Evolutionary conservation across 2,888 invertebrate species (phyloP), one percentile per base, ranked within the genome.

Genomic region (Meandrusa payeni): DNA sequence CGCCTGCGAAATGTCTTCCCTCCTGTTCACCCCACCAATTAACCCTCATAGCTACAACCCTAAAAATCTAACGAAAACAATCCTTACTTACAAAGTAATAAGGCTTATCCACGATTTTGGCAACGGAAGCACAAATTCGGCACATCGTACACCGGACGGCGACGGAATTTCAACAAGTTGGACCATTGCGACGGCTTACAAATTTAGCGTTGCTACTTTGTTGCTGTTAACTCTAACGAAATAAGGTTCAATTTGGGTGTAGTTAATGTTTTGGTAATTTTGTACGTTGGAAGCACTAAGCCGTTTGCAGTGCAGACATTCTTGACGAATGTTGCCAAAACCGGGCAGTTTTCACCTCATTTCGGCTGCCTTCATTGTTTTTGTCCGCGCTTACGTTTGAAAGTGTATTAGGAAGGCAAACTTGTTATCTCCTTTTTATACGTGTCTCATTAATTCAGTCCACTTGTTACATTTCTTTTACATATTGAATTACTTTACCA

Each of bases 261-360:
- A 43, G 34, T 24, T 29, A 34, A 41, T 34, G 54, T 51, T 53
- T 44, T 27, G 43, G 33, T 42, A 43, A 54, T 58, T 60, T 57
- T 61, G 65, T 60, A 56, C 61, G 64, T 60, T 53, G 55, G 52
- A 50, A 54, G 55, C 51, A 52, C 55, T 53, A 55, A 50, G 49
- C 48, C 51, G 54, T 46, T 50, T 62, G 70, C 69, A 70, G 71
- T 67, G 76, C 69, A 64, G 68, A 66, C 67, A 77, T 78, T 80
- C 79, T 81, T 83, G 85, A 85, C 80, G 80, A 81, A 80, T 80
- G 81, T 81, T 83, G 82, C 83, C 83, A 85, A 82, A 85, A 77
- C 70, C 68, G 69, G 71, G 66, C 76, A 76, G 82, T 82, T 85
- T 81, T 76, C 83, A 80, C 83, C 78, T 79, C 79, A 70, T 79